These are phyloP conservation scores for Agrilus mali DNA, from an alignment of 2,888 invertebrate species.

Conservation along the genomic window DNA sequence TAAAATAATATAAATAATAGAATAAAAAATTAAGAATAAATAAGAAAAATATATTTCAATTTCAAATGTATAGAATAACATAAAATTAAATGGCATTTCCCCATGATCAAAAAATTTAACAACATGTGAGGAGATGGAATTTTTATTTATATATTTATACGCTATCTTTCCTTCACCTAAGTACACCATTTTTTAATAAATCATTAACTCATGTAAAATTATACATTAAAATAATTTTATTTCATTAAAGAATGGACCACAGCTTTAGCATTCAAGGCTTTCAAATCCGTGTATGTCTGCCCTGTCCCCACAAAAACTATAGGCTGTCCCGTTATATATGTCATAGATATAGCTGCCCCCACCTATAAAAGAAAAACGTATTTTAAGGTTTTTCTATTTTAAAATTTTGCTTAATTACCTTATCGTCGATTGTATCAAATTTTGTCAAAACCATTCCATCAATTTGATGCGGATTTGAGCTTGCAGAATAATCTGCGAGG, in stretches of 20 bases:
- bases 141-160: too few relatives aligned
- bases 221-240: constrained; percentile 33
- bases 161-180: background rate
- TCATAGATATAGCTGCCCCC: constrained; percentile 99
- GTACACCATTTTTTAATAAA: background rate
- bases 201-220: background rate
- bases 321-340: constrained; percentile 98
- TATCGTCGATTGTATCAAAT: constrained; percentile 99
- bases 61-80: too few relatives aligned
- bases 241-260: constrained; percentile 95
- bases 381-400: background rate
- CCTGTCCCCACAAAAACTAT: constrained; percentile 99
- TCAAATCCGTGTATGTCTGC: constrained; percentile 96
- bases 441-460: constrained; percentile 99
- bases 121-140: too few relatives aligned
- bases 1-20: too few relatives aligned
- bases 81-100: too few relatives aligned
- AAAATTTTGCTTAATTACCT: constrained; percentile 36
- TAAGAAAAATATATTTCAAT: too few relatives aligned
- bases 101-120: too few relatives aligned
- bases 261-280: constrained; percentile 90
- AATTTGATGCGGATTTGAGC: constrained; percentile 71
- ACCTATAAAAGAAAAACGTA: constrained; percentile 32
- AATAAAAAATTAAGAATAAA: too few relatives aligned
- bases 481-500: constrained; percentile 77